Conservation (phyloP, 2,113 vertebrate species). For the Sebastes fasciatus region DNA sequence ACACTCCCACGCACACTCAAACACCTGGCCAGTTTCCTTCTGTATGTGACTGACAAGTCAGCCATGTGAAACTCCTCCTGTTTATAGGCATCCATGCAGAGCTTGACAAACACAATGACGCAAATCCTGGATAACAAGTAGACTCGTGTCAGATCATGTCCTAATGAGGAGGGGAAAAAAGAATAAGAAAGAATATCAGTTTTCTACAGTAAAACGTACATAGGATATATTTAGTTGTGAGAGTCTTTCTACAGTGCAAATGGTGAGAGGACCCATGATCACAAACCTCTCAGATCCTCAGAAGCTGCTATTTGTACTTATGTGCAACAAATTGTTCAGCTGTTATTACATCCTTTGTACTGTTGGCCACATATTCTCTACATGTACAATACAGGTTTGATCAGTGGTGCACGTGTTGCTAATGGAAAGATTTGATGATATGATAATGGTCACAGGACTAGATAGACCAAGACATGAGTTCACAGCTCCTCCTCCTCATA, state of each 20-base stretch:
- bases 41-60: background rate
- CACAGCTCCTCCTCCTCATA: background rate
- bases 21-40: background rate
- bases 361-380: background rate
- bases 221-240: background rate
- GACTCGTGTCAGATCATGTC: background rate
- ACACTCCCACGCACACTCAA: background rate
- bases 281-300: background rate
- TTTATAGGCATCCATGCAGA: background rate
- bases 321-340: background rate
- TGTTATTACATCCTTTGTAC: background rate
- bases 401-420: background rate
- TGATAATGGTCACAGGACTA: background rate
- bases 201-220: background rate
- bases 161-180: background rate
- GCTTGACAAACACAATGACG: background rate
- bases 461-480: constrained; percentile 14
- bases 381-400: background rate
- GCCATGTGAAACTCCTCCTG: background rate
- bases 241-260: background rate
- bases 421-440: background rate
- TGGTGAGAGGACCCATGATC: background rate
- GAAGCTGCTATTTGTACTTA: background rate
- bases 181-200: background rate
- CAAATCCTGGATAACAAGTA: background rate